A percentile compares a stretch with the other conserved stretches of the same genome.
These are phyloP conservation scores for Pterobdella sp. DNA, from an alignment of 2,888 invertebrate genomes.

Conservation along the genomic window DNA sequence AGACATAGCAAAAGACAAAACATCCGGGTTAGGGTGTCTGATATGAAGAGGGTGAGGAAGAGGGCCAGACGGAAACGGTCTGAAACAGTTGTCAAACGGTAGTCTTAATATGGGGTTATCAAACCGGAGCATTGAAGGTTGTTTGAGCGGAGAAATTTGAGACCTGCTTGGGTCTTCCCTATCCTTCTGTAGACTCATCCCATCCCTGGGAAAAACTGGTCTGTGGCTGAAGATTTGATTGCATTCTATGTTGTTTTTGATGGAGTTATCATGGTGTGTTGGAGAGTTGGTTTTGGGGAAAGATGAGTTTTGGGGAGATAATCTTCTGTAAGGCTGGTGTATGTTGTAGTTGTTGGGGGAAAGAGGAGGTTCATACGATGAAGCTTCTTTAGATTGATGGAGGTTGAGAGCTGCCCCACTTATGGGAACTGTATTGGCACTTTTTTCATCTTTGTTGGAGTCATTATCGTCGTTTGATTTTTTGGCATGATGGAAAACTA, in stretches of 20 bases:
- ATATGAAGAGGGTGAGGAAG: slow-evolving; percentile 17
- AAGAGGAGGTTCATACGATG: neutral
- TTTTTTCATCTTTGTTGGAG: neutral
- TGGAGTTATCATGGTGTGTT: neutral
- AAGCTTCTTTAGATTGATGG: neutral
- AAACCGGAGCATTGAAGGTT: neutral
- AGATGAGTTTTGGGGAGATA: neutral
- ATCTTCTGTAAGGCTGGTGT: too few species aligned
- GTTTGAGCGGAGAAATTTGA: neutral
- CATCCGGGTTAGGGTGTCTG: neutral
- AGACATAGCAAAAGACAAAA: neutral
- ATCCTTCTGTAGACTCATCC: neutral
- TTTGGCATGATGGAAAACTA: neutral
- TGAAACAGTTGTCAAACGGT: slow-evolving; percentile 20
- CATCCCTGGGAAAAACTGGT: neutral
- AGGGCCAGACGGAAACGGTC: neutral
- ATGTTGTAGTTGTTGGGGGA: too few species aligned
- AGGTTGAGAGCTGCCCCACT: neutral
- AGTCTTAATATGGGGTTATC: slow-evolving; percentile 7
- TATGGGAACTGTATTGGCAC: neutral
- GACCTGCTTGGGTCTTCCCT: neutral
- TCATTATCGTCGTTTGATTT: neutral
- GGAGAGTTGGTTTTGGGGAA: neutral
- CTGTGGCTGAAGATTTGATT: neutral
- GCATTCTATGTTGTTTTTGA: neutral